phyloP scores from a whole-genome alignment of 2,113 vertebrate genomes.

The Chauna torquata region DNA sequence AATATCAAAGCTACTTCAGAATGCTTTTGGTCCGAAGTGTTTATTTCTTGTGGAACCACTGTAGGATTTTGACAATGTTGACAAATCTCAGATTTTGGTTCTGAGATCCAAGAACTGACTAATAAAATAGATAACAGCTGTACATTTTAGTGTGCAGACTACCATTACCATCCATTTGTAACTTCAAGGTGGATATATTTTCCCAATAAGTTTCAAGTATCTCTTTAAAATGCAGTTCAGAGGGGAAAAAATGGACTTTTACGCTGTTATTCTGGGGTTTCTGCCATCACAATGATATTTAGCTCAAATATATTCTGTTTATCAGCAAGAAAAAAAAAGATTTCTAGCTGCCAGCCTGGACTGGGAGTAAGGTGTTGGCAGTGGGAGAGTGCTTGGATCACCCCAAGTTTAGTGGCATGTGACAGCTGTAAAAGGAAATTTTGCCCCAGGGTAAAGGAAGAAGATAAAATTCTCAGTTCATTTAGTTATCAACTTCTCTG shows the following conservation, averaged over 20 bases:
- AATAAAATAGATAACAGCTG: constrained; percentile 44
- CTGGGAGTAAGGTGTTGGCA: background rate
- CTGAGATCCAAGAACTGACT: constrained; percentile 23
- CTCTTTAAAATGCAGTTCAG: background rate
- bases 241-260: background rate
- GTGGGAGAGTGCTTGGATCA: background rate
- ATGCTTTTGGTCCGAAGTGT: background rate
- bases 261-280: background rate
- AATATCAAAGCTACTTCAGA: constrained; percentile 15
- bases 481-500: background rate
- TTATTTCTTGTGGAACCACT: background rate
- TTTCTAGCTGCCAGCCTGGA: background rate
- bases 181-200: constrained; percentile 30
- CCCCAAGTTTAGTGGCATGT: background rate
- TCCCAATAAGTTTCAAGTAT: background rate
- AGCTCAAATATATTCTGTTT: background rate
- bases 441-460: background rate
- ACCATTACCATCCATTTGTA: background rate
- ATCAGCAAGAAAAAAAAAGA: background rate
- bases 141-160: background rate
- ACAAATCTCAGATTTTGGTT: constrained; percentile 28
- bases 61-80: background rate
- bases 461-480: background rate
- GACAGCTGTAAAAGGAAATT: background rate
- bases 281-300: constrained; percentile 1